Evolutionary conservation across 2,113 vertebrate genomes (phyloP).

Genomic region (Egretta garzetta): DNA sequence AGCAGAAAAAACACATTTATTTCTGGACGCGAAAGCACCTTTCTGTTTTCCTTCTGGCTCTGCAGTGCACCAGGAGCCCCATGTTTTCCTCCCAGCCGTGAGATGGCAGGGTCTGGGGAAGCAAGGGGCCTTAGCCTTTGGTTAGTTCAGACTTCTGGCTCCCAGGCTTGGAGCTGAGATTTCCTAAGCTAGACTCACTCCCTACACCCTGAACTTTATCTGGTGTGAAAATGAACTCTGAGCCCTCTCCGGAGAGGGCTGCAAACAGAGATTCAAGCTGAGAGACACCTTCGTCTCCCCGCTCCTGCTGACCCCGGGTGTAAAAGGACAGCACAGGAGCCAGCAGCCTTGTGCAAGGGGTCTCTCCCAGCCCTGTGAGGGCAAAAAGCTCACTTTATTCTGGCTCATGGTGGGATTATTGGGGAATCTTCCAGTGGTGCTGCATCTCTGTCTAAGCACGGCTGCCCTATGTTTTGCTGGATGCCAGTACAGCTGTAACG

Average conservation of each 20-base stretch:
- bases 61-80: background rate
- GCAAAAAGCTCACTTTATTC: background rate
- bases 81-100: background rate
- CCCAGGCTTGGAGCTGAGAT: background rate
- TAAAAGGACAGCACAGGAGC: background rate
- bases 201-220: background rate
- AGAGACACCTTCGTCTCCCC: background rate
- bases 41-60: background rate
- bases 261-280: background rate
- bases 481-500: background rate
- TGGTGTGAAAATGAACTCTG: background rate
- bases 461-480: background rate
- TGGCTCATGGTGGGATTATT: background rate
- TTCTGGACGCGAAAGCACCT: conserved; percentile 18
- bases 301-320: background rate
- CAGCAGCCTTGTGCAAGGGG: background rate
- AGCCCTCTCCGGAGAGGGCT: background rate
- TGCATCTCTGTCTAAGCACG: background rate
- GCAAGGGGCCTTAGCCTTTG: background rate
- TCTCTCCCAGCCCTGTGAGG: background rate
- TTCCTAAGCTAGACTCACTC: background rate
- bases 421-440: background rate
- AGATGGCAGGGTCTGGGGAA: background rate
- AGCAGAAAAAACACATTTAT: conserved; percentile 67
- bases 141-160: background rate